Conservation (phyloP, 1,140 invertebrate species). For the Macrobrachium rosenbergii region DNA sequence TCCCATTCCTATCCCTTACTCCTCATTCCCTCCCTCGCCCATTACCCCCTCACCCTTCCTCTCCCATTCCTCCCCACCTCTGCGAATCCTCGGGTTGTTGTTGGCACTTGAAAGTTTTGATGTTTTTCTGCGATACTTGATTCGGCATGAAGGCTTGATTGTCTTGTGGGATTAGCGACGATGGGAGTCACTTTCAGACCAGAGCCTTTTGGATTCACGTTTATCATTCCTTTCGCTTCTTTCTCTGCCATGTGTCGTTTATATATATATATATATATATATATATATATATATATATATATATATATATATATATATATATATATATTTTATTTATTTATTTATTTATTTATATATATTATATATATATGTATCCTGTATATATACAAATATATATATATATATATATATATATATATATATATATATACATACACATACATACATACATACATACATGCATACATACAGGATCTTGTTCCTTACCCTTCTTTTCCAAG, state of each 20-base stretch:
- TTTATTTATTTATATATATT: not conserved
- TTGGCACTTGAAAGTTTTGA: too few relatives aligned
- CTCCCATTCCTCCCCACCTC: too few relatives aligned
- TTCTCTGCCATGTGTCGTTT: not conserved
- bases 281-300: not conserved
- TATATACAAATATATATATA: constrained; percentile 36
- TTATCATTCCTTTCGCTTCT: too few relatives aligned
- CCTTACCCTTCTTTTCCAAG: too few relatives aligned
- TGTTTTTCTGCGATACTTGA: too few relatives aligned
- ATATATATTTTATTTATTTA: not conserved
- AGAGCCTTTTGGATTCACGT: not conserved
- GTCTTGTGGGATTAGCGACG: not conserved
- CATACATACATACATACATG: constrained; percentile 26
- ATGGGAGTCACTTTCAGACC: not conserved
- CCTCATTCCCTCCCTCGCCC: too few relatives aligned
- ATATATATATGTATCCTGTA: too few relatives aligned
- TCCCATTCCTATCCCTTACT: too few relatives aligned
- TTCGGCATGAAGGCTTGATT: not conserved
- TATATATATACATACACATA: constrained; percentile 26
- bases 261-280: constrained; percentile 20
- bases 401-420: constrained; percentile 17
- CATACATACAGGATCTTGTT: too few relatives aligned
- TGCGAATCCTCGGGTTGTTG: too few relatives aligned
- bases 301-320: not conserved
- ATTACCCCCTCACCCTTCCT: too few relatives aligned